Base-by-base conservation (phyloP, 2,888 invertebrate genomes). In the Ormyrus pomaceus region DNA sequence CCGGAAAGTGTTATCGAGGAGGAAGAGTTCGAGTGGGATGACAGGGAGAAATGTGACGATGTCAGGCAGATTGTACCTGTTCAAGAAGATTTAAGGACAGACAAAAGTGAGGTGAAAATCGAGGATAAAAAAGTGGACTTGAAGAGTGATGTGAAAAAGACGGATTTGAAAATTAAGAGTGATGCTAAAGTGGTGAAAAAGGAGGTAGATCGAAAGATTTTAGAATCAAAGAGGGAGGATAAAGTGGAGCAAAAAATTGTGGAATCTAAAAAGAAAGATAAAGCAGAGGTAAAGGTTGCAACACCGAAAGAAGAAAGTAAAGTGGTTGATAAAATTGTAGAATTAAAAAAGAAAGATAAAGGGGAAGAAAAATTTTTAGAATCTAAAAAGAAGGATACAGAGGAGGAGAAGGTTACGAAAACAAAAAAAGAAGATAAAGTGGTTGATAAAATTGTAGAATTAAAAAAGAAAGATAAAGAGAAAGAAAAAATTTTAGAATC, bases 11-110 rank as follows among this genome's bases (percentile, higher is more conserved):
- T 78, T 6, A 70, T 70, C 9, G 82, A 82, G 7, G 77, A 83
- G 50, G 77, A 83, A 1, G 82, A 83, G 34, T 72, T 79, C n/a
- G 59, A 80, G 56, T 73, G 78, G 68, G 79, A 82, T 5, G 82
- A 77, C 8, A 11, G 73, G 11, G 76, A 69, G 9, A 77, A 77
- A 55, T 77, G 77, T 19, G 72, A 78, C 5, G 81, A 82, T 10
- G 9, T 79, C 9, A 71, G 53, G 10, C 6, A 19, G 8, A 58
- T 68, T 19, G 10, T 72, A 3, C 65, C 80, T 7, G 45, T 13
- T 59, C 13, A 1, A 2, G 34, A 34, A 34, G 34, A 34, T 34
- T 34, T 34, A 34, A 34, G 34, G 34, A 34, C 34, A 34, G 34
- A 4, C 34, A 34, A 34, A 34, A 34, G 34, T 34, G 34, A 34